Evolutionary conservation across 92 coral and sea anemone genomes (phyloP), one percentile per base, ranked within the genome.

Genomic region (Parazoanthus darwini): DNA sequence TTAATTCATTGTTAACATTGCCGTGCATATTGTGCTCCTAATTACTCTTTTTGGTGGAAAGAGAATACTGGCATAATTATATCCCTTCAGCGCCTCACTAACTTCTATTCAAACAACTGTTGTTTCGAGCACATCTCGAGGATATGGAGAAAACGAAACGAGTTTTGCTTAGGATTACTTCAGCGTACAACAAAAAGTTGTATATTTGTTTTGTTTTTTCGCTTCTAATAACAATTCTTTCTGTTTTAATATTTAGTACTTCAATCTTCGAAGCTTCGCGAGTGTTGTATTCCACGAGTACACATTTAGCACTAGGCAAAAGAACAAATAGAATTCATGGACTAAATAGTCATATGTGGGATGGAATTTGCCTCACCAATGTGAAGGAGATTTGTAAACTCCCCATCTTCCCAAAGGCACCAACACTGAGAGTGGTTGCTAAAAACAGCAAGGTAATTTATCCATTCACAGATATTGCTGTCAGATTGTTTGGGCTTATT

Each of bases 391-490:
- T 84, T 46, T 84, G 87, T 70, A 70, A 72, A 71, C 46, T 84
- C 29, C 79, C 87, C 20, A 84, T 84, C 15, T 84, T 84, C n/a
- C 87, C 87, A 29, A 70, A 44, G 67, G 87, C 87, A 22, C 87
- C 87, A 13, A 71, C 79, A 44, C 20, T 84, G 87, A 84, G 87
- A 35, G 87, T 84, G 2, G 22, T 68, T 15, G 67, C 48, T 37
- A 70, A 84, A 58, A 43, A 26, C 18, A 43, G 78, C 44, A 84
- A 71, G 37, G 79, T 84, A 25, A 50, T 73, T 70, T 84, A 68
- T 70, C 66, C 67, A 9, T 84, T 84, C 66, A 84, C 79, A 46
- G 78, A 84, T 68, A 84, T 68, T 71, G 58, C 78, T 70, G 87
- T 84, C 25, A 71, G 87, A 44, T 8, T 84, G 78, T 84, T 84